Conservation (phyloP, 2,797 vertebrate genomes). For the Acanthurus leucopareius region DNA sequence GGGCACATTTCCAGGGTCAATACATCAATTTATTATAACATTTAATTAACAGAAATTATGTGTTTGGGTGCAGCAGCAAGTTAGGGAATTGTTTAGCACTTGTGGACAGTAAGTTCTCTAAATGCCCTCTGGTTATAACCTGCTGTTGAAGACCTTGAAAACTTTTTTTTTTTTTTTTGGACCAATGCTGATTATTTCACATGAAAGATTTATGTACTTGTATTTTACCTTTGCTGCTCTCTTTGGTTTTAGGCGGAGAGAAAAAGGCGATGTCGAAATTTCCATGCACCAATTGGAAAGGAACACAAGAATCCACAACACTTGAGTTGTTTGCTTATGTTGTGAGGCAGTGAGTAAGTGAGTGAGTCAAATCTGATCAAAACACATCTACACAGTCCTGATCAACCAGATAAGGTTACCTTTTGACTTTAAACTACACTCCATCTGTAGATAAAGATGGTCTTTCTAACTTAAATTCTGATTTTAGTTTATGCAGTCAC, state of each 20-base stretch:
- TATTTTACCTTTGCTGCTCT: slow-evolving; percentile 15
- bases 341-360: slow-evolving; percentile 5
- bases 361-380: slow-evolving; percentile 25
- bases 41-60: slow-evolving; percentile 34
- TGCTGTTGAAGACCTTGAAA: slow-evolving; percentile 34
- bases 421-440: slow-evolving; percentile 6
- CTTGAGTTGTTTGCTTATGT: slow-evolving; percentile 16
- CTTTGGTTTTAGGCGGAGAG: slow-evolving; percentile 1
- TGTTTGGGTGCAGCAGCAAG: slow-evolving; percentile 5
- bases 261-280: slow-evolving; percentile 12
- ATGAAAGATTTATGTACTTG: slow-evolving; percentile 10
- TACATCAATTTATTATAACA: slow-evolving; percentile 41
- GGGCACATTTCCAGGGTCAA: slow-evolving; percentile 51
- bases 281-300: slow-evolving; percentile 4
- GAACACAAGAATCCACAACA: slow-evolving; percentile 17
- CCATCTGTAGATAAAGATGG: neutral
- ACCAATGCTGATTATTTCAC: slow-evolving; percentile 17
- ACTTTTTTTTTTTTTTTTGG: slow-evolving; percentile 25
- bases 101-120: neutral
- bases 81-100: slow-evolving; percentile 29
- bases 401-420: neutral
- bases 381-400: slow-evolving; percentile 4
- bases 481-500: neutral
- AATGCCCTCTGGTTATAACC: slow-evolving; percentile 33
- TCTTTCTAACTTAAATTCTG: neutral